phyloP scores from a whole-genome alignment of 2,797 vertebrate species.

The Chelmon rostratus region DNA sequence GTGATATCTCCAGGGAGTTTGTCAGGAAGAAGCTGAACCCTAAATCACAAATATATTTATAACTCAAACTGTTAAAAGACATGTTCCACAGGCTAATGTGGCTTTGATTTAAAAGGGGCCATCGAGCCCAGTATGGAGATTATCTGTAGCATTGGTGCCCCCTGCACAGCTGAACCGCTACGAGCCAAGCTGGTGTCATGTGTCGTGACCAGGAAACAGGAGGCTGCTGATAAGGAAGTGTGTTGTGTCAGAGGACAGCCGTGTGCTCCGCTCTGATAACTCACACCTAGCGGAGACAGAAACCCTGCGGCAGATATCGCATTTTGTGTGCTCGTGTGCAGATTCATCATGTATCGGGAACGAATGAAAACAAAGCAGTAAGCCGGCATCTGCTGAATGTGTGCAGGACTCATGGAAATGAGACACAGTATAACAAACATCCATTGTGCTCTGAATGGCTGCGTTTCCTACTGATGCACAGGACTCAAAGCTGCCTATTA shows the following conservation, averaged over 20 bases:
- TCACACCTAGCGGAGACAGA: slow-evolving; percentile 36
- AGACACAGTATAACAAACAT: not conserved
- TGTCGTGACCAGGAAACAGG: slow-evolving; percentile 68
- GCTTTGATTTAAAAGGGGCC: slow-evolving; percentile 26
- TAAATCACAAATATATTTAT: not conserved
- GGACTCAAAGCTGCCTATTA: slow-evolving; percentile 9
- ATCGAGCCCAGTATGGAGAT: not conserved
- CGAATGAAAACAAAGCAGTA: slow-evolving; percentile 9
- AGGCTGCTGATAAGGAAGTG: slow-evolving; percentile 74
- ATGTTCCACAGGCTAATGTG: not conserved
- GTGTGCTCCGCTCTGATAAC: slow-evolving; percentile 55
- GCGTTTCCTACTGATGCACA: not conserved
- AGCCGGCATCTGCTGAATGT: not conserved
- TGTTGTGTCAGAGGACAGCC: slow-evolving; percentile 64
- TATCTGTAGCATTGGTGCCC: slow-evolving; percentile 7
- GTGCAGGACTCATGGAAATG: slow-evolving; percentile 28
- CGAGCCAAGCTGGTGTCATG: slow-evolving; percentile 56
- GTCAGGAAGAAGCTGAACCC: not conserved
- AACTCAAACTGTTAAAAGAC: not conserved
- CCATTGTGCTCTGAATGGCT: not conserved
- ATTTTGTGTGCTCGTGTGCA: slow-evolving; percentile 19
- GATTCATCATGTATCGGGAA: slow-evolving; percentile 12
- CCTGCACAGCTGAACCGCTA: not conserved
- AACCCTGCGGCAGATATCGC: slow-evolving; percentile 17
- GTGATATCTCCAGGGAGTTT: not conserved